phyloP scores from a whole-genome alignment of 2,113 vertebrate species.

The Muscicapa adusta region DNA sequence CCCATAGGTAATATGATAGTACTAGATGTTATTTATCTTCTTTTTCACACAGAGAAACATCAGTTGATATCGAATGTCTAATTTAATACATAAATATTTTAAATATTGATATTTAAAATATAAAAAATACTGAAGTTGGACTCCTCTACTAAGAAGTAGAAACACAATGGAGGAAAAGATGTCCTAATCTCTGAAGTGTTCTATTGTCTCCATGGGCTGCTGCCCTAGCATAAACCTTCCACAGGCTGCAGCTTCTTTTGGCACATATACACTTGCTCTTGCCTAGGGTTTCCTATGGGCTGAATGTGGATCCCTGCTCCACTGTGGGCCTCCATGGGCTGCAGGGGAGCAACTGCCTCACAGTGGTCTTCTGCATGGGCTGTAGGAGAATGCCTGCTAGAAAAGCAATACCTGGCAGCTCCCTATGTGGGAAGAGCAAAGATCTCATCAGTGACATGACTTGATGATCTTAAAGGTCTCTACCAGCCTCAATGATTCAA shows the following conservation, averaged over 20 bases:
- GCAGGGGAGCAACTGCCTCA: neutral
- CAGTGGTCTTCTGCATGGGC: neutral
- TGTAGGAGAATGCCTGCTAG: neutral
- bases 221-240: rapidly evolving
- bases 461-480: neutral
- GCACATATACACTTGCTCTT: neutral
- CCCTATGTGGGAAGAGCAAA: neutral
- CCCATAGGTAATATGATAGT: neutral
- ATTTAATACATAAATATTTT: neutral
- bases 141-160: neutral
- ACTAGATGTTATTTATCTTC: neutral
- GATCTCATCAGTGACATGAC: neutral
- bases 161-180: neutral
- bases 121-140: neutral
- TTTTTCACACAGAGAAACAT: neutral
- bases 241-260: neutral
- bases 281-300: too few relatives aligned
- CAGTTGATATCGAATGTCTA: neutral
- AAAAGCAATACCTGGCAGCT: neutral
- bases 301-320: neutral
- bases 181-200: neutral
- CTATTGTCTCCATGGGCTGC: neutral
- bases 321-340: neutral
- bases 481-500: too few relatives aligned
- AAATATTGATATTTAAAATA: neutral